A percentile compares a stretch with the other conserved stretches of the same genome.
These are phyloP conservation scores for Brachyrhaphis roseni DNA, from an alignment of 2,797 vertebrate species.

Conservation along the genomic window DNA sequence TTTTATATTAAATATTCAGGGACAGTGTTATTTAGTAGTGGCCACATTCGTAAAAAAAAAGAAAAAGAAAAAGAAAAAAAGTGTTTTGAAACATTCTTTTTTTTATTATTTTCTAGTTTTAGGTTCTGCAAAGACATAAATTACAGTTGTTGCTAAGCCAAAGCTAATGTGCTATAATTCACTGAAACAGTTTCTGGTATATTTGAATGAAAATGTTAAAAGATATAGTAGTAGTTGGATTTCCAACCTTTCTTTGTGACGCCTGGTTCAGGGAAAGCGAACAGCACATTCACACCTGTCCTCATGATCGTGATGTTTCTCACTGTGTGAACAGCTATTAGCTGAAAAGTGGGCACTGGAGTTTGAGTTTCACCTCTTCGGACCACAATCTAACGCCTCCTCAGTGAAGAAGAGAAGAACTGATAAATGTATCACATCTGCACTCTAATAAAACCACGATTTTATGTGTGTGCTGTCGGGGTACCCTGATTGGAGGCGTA, in stretches of 20 bases:
- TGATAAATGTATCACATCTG: slow-evolving; percentile 52
- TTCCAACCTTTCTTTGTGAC: background rate
- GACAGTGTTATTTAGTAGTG: background rate
- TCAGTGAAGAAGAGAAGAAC: slow-evolving; percentile 29
- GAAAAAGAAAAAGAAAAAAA: background rate
- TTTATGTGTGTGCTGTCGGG: background rate
- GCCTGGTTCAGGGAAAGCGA: background rate
- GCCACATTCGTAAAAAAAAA: background rate
- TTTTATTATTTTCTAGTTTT: background rate
- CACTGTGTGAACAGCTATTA: slow-evolving; percentile 26
- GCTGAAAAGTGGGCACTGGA: slow-evolving; percentile 35
- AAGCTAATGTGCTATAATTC: background rate
- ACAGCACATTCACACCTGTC: slow-evolving; percentile 27
- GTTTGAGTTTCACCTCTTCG: slow-evolving; percentile 30
- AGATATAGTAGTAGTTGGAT: background rate
- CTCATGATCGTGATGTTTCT: slow-evolving; percentile 34
- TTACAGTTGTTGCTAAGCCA: background rate
- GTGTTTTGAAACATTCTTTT: background rate
- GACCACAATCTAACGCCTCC: slow-evolving; percentile 46
- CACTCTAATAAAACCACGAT: slow-evolving; percentile 11
- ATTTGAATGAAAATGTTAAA: background rate
- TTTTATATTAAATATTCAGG: background rate
- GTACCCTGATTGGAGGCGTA: slow-evolving; percentile 26
- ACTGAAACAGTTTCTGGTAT: background rate
- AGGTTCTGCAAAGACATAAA: background rate